These are phyloP conservation scores for Phasia obesa DNA, from an alignment of 2,888 invertebrate genomes.

Conservation along the genomic window DNA sequence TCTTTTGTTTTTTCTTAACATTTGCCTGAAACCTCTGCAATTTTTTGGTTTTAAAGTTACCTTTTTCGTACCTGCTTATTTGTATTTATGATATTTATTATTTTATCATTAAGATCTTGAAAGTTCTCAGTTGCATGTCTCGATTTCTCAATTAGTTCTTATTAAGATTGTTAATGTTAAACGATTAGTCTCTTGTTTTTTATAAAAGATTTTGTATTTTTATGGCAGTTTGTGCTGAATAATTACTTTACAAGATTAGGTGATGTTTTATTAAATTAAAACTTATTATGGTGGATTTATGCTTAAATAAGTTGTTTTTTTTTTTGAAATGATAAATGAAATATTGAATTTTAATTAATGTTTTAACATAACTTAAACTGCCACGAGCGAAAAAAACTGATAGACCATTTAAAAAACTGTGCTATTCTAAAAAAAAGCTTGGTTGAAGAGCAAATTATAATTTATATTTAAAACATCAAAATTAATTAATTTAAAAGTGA, in stretches of 20 bases:
- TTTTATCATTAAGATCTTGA: conserved; percentile 15
- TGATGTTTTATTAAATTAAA: conserved; percentile 16
- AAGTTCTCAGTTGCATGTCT: not conserved
- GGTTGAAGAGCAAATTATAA: too few relatives aligned
- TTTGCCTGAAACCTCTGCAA: not conserved
- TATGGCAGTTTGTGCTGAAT: not conserved
- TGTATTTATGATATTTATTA: conserved; percentile 1
- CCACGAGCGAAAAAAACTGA: too few relatives aligned
- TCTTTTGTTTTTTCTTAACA: conserved; percentile 3
- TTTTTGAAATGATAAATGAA: too few relatives aligned
- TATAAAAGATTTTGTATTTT: not conserved
- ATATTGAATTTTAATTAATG: too few relatives aligned
- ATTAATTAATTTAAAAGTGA: too few relatives aligned
- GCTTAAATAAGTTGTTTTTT: too few relatives aligned
- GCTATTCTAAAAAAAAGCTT: too few relatives aligned
- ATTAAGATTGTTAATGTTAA: conserved; percentile 35
- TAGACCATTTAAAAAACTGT: too few relatives aligned
- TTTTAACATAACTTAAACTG: too few relatives aligned
- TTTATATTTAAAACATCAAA: too few relatives aligned
- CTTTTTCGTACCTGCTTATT: not conserved
- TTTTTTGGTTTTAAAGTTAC: not conserved
- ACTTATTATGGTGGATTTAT: too few relatives aligned
- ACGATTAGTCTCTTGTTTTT: conserved; percentile 8
- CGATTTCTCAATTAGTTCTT: conserved; percentile 14
- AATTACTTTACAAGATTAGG: conserved; percentile 15